phyloP scores from a whole-genome alignment of 1,140 invertebrate genomes.

The Mactra quadrangularis region DNA sequence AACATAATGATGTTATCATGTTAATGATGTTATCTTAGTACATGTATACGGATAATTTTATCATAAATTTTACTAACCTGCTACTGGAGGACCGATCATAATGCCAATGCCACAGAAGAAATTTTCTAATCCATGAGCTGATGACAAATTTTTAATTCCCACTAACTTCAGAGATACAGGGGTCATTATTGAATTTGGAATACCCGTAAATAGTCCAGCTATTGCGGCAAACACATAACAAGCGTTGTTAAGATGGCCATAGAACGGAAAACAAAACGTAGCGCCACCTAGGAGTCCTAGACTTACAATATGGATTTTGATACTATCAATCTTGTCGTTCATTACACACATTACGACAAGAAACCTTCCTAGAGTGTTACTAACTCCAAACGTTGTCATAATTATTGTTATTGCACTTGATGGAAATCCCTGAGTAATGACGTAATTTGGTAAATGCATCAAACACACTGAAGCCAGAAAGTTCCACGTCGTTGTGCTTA shows the following conservation, averaged over 20 bases:
- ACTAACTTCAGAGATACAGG: conserved; percentile 55
- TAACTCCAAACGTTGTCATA: conserved; percentile 45
- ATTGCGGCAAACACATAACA: conserved; percentile 34
- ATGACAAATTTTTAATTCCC: conserved; percentile 40
- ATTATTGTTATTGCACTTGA: neutral
- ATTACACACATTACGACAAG: neutral
- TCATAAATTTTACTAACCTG: no score
- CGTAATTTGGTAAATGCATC: conserved; percentile 49
- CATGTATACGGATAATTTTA: no score
- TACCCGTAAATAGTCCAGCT: conserved; percentile 56
- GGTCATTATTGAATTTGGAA: conserved; percentile 59
- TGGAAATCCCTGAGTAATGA: neutral
- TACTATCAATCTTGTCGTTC: neutral
- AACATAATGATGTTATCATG: no score
- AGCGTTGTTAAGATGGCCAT: conserved; percentile 13
- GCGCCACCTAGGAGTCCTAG: conserved; percentile 2
- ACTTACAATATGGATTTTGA: conserved; percentile 19
- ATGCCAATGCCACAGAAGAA: conserved; percentile 60
- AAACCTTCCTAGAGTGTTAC: conserved; percentile 42
- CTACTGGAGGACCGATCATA: conserved; percentile 60
- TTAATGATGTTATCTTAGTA: no score
- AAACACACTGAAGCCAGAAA: conserved; percentile 15
- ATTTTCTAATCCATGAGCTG: conserved; percentile 48
- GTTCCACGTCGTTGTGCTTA: conserved; percentile 52
- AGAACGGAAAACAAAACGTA: conserved; percentile 35